Evolutionary conservation across 2,888 invertebrate genomes (phyloP).

Genomic region (Machimus atricapillus): DNA sequence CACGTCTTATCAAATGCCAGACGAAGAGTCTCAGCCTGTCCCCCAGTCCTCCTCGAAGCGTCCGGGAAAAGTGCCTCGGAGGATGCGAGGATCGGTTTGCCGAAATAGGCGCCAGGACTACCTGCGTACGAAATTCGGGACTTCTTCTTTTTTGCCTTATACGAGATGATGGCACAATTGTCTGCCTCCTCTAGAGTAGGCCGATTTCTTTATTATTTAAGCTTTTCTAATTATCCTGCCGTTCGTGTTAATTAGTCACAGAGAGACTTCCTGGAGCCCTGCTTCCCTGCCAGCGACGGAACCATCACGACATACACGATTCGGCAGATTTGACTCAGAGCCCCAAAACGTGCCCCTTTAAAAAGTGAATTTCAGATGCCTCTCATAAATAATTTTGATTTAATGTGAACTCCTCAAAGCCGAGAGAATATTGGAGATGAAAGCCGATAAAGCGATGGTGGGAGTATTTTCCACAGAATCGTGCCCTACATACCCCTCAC

Average conservation of each 20-base stretch:
- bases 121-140: background rate
- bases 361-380: background rate
- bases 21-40: background rate
- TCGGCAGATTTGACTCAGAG: background rate
- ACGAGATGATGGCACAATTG: background rate
- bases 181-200: background rate
- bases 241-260: constrained; percentile 14
- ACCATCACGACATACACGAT: background rate
- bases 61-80: background rate
- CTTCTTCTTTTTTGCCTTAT: background rate
- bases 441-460: background rate
- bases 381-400: background rate
- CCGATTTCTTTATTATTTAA: constrained; percentile 13
- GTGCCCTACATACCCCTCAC: background rate
- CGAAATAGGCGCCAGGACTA: background rate
- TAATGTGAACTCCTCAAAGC: background rate
- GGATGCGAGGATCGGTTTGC: background rate
- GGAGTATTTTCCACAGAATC: background rate
- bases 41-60: background rate
- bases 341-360: background rate
- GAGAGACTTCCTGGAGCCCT: background rate
- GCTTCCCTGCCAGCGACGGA: background rate
- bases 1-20: constrained; percentile 25
- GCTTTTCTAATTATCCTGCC: constrained; percentile 10
- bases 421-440: background rate